phyloP scores from a whole-genome alignment of 2,797 vertebrate genomes.

The Sebastes diaconus region DNA sequence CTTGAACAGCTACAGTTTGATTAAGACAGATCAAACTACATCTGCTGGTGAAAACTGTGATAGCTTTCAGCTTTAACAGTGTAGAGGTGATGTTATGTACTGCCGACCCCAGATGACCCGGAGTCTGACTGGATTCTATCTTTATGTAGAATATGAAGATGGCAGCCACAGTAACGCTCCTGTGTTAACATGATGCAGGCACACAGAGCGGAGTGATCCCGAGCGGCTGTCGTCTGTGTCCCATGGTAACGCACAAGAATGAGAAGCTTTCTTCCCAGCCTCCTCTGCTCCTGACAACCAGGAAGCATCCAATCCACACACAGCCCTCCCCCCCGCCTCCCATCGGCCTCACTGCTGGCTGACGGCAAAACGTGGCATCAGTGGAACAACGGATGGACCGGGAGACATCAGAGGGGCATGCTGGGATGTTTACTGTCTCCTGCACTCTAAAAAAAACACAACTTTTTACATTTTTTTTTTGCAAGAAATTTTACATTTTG shows the following conservation, averaged over 20 bases:
- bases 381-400: background rate
- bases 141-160: background rate
- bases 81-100: background rate
- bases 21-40: rapidly evolving
- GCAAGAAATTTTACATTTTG: no score
- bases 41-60: background rate
- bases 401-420: background rate
- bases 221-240: constrained; percentile 23
- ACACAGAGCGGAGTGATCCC: constrained; percentile 8
- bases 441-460: no score
- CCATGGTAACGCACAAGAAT: constrained; percentile 53
- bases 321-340: constrained; percentile 1
- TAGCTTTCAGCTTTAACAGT: no score
- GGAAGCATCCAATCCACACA: constrained; percentile 64
- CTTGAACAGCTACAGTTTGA: background rate
- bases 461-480: no score
- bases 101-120: background rate
- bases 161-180: background rate
- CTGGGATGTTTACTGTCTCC: background rate
- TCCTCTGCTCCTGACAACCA: constrained; percentile 62
- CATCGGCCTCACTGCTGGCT: constrained; percentile 1
- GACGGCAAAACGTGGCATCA: constrained; percentile 40
- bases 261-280: constrained; percentile 63
- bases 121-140: background rate
- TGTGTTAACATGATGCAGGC: background rate